Base-by-base conservation (phyloP, 2,797 vertebrate genomes). In the Pyrocephalus nanus region DNA sequence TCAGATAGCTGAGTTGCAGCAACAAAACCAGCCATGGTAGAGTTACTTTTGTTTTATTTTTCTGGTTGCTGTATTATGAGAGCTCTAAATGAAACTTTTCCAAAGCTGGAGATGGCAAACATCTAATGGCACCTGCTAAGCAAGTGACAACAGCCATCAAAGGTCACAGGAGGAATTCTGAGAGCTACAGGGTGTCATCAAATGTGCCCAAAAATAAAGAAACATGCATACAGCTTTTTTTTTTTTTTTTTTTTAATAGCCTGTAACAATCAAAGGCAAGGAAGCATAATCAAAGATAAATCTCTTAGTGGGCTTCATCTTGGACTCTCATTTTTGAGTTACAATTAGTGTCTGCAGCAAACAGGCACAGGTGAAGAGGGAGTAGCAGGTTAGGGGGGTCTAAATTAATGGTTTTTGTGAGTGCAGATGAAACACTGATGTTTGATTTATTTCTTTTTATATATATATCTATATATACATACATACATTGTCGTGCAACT, bases 31-130 rank as follows among this genome's bases (percentile, higher is more conserved):
- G 74, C 71, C 42, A 27, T 1, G 2, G 40, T 15, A 53, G 32
- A 54, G 42, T 57, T 90, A 29, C 51, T 73, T 83, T 72, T 85
- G n/a, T 47, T 88, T 91, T 88, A 45, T 78, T 92, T 90, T 86
- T 84, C 69, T 90, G 54, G 34, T 90, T 77, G 65, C 81, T 89
- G 66, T 83, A n/a, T 53, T 76, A 15, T 14, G 54, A 77, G 73
- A 93, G 70, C 64, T 92, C 47, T 23, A 83, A 89, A 81, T 79
- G 45, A 95, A 91, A 86, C 45, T 94, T 91, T 86, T 94, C 65
- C 60, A 14, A 18, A 67, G 55, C 58, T 86, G 66, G 66, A 55
- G 51, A 45, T 91, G 61, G 53, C 26, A 65, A 85, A 72, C 64
- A 54, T 15, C 21, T 48, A 11, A 54, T 71, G 36, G 66, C 71